Percentiles rank a stretch among this genome's conserved stretches.
phyloP scores from a whole-genome alignment of 2,797 vertebrate species.

The Gymnopithys bicolor region DNA sequence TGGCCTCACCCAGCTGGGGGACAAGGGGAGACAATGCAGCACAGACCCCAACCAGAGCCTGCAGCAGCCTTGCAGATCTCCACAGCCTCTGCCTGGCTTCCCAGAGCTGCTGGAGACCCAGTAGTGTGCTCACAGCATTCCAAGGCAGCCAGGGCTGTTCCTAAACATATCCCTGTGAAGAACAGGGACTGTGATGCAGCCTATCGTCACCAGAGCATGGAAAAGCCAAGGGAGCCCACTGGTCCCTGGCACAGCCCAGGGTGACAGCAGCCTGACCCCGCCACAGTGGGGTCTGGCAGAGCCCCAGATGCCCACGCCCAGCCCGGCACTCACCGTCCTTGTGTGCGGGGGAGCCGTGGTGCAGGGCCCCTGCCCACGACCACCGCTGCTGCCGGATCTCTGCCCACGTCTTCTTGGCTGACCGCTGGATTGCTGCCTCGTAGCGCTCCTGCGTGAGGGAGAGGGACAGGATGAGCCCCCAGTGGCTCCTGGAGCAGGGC shows the following conservation, averaged over 20 bases:
- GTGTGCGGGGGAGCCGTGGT: conserved; percentile 82
- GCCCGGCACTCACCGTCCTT: conserved; percentile 77
- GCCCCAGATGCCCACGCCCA: background rate
- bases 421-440: conserved; percentile 91
- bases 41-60: background rate
- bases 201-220: background rate
- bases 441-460: conserved; percentile 87
- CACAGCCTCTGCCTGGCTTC: background rate
- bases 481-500: fast-evolving
- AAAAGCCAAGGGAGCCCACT: background rate
- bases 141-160: background rate
- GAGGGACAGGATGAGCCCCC: background rate
- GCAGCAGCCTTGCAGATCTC: fast-evolving
- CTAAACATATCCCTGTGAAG: background rate
- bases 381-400: conserved; percentile 97
- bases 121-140: fast-evolving
- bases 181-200: background rate
- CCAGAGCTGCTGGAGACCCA: fast-evolving
- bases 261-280: fast-evolving
- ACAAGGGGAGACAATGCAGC: background rate
- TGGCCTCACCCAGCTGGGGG: background rate
- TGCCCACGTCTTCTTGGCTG: conserved; percentile 95
- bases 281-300: background rate
- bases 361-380: conserved; percentile 92
- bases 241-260: background rate